Base-by-base conservation (phyloP, 2,888 invertebrate species). In the Priocnemis perturbator region DNA sequence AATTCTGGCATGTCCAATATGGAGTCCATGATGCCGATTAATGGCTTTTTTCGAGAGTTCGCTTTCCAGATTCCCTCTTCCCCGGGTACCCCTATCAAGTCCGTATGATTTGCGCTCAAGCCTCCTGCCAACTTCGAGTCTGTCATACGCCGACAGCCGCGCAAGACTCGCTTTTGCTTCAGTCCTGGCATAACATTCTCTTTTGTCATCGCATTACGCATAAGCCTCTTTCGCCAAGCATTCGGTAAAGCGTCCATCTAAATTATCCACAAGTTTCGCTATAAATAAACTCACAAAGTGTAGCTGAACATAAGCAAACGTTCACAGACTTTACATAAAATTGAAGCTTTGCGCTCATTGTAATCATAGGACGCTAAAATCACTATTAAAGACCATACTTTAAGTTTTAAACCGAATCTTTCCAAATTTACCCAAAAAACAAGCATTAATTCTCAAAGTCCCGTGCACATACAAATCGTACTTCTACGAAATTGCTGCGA, bases 21-120 rank as follows among this genome's bases (percentile, higher is more conserved):
- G 1, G 63, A 60, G 57, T 73, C 73, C 47, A 64, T 62, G 17
- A 19, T 52, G 45, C 70, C 66, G 67, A 81, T 70, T 20, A 71
- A 52, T 37, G 69, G 74, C 20, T 14, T 72, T 15, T 59, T 68
- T 5, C 81, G 78, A 17, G 81, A 76, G 52, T 50, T 68, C 30
- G 76, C 73, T 48, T 63, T 74, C 81, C 81, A 81, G 44, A 59
- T 73, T 69, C 72, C 77, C 15, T 74, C 69, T 55, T 73, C 64
- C 19, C 23, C 15, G 26, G 7, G 37, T 11, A 37, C 7, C 37
- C 48, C 37, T 26, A 59, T 64, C 37, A 65, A 50, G 20, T 64
- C 67, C 21, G 50, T 71, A 14, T 71, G 65, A 44, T 45, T 59
- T 0, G 60, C 72, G 15, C 45, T 60, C 21, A 71, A 53, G 60